Conservation (phyloP, 2,888 invertebrate genomes). For the Halictus quadricinctus region DNA sequence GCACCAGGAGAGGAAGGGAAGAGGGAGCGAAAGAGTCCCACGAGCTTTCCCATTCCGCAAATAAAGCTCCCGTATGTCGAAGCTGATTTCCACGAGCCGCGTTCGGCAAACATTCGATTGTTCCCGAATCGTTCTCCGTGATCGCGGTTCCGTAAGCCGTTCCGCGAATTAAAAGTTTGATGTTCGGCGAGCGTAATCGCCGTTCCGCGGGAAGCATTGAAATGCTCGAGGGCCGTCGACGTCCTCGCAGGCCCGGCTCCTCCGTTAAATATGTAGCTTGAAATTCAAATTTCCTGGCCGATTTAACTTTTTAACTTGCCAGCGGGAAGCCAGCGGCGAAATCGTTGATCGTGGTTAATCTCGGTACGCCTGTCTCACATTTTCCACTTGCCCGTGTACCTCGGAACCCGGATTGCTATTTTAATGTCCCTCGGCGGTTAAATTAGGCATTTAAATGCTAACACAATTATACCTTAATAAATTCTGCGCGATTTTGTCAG, state of each 20-base stretch:
- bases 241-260: not conserved
- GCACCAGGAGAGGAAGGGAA: not conserved
- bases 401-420: not conserved
- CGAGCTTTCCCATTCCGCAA: conserved; percentile 1
- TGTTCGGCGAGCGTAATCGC: not conserved
- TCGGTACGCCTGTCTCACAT: not conserved
- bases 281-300: conserved; percentile 10
- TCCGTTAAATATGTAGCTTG: conserved; percentile 9
- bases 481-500: not conserved
- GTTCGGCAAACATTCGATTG: conserved; percentile 7
- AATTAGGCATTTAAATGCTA: not conserved
- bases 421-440: not conserved
- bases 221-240: not conserved
- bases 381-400: not conserved
- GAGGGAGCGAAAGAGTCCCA: not conserved
- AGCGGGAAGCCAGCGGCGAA: not conserved
- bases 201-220: not conserved
- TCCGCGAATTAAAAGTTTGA: conserved; percentile 9
- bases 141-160: not conserved
- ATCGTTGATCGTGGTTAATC: not conserved
- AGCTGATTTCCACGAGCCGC: not conserved
- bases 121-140: not conserved
- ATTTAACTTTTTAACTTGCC: not conserved
- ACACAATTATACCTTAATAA: not conserved
- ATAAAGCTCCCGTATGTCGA: not conserved